Conservation (phyloP, 2,888 invertebrate species). For the Arrhopalites spinosus region DNA sequence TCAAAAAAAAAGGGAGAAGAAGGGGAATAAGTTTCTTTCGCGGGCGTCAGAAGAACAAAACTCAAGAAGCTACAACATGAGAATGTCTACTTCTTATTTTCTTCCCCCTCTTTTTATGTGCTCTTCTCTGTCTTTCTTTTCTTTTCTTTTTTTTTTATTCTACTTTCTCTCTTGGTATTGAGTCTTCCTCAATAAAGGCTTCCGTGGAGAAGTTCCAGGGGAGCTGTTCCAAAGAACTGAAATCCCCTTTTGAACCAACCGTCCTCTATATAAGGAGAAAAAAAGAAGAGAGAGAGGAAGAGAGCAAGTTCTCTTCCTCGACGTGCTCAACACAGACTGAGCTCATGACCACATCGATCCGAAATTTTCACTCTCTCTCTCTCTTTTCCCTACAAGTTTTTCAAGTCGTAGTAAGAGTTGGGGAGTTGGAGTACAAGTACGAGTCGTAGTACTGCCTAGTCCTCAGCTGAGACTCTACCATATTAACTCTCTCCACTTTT, state of each 20-base stretch:
- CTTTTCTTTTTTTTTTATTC: not conserved
- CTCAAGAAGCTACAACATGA: not conserved
- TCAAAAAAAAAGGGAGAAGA: not conserved
- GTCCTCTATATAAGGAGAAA: not conserved
- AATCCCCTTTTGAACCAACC: conserved; percentile 1
- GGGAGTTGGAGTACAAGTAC: too few relatives aligned
- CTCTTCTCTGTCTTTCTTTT: not conserved
- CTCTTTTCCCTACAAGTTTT: not conserved
- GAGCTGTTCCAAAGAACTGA: conserved; percentile 3
- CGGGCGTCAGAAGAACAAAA: not conserved
- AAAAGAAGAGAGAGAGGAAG: not conserved
- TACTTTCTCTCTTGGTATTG: not conserved
- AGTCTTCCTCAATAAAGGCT: conserved; percentile 4
- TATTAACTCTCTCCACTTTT: conserved; percentile 19
- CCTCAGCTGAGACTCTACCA: conserved; percentile 25
- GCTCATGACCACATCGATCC: conserved; percentile 36
- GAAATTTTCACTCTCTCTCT: conserved; percentile 16
- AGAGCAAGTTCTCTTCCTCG: conserved; percentile 26
- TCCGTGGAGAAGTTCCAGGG: conserved; percentile 17
- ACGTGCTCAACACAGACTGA: conserved; percentile 39
- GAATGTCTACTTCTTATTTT: not conserved
- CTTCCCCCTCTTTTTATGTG: not conserved
- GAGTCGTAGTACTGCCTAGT: not conserved
- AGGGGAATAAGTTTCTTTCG: too few relatives aligned
- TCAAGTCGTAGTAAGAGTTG: not conserved